Conservation (phyloP, 2,113 vertebrate species). For the Mixornis gularis region DNA sequence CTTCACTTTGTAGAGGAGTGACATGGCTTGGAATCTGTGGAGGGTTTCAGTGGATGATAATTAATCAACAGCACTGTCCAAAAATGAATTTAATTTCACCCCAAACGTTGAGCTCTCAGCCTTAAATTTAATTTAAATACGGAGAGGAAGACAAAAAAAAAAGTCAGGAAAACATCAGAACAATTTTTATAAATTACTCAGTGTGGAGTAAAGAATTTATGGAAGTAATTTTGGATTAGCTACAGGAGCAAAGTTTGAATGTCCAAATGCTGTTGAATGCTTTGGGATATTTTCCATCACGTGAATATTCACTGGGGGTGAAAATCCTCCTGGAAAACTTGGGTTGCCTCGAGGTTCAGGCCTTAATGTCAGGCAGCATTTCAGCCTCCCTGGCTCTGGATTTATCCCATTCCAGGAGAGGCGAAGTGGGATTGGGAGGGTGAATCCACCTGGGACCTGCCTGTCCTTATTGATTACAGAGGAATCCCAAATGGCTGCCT, state of each 20-base stretch:
- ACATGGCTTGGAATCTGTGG: fast-evolving
- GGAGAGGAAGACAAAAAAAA: neutral
- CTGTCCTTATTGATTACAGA: neutral
- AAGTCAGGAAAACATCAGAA: neutral
- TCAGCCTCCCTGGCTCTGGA: neutral
- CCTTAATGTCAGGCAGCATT: neutral
- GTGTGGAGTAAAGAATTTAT: neutral
- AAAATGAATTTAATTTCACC: neutral
- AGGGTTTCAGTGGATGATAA: neutral
- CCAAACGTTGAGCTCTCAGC: neutral
- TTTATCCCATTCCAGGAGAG: neutral
- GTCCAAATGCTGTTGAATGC: neutral
- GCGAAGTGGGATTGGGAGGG: neutral
- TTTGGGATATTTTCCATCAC: neutral
- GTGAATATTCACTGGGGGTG: neutral
- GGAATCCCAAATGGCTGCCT: neutral
- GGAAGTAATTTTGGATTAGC: neutral
- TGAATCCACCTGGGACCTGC: neutral
- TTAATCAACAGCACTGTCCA: neutral
- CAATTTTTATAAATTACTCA: neutral
- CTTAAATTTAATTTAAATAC: neutral
- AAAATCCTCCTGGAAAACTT: neutral
- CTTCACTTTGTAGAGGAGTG: neutral
- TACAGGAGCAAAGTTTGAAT: neutral
- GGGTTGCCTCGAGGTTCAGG: neutral